These are phyloP conservation scores for Ophthalmolycus amberensis DNA, from an alignment of 2,113 vertebrate species.

Conservation along the genomic window DNA sequence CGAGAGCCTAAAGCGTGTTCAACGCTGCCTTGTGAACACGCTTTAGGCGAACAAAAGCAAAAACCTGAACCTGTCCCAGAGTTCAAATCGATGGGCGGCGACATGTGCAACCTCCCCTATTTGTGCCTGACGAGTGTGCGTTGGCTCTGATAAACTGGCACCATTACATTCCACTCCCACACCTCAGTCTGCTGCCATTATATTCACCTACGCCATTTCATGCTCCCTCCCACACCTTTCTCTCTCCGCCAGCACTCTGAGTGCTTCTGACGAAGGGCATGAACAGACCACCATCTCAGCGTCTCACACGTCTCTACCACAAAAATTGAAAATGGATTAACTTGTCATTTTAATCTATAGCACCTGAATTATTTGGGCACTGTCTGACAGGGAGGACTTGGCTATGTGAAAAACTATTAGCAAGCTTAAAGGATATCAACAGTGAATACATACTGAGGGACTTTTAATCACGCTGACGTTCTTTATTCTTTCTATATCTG, in stretches of 20 bases:
- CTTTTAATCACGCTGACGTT: slow-evolving; percentile 64
- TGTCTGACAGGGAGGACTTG: slow-evolving; percentile 38
- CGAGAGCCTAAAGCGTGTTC: not conserved
- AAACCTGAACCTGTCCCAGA: slow-evolving; percentile 46
- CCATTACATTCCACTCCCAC: slow-evolving; percentile 74
- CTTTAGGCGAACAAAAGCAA: slow-evolving; percentile 29
- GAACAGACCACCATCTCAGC: slow-evolving; percentile 52
- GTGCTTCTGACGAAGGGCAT: slow-evolving; percentile 47
- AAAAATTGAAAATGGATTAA: slow-evolving; percentile 58
- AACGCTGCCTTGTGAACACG: slow-evolving; percentile 11
- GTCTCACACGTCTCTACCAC: slow-evolving; percentile 24
- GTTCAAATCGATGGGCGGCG: slow-evolving; percentile 58
- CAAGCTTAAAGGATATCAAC: slow-evolving; percentile 55
- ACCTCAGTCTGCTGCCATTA: slow-evolving; percentile 69
- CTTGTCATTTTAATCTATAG: slow-evolving; percentile 72
- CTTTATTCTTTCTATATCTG: slow-evolving; percentile 64
- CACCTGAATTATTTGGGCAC: slow-evolving; percentile 45
- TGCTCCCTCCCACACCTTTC: slow-evolving; percentile 68
- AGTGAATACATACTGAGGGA: slow-evolving; percentile 29
- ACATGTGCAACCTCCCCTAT: slow-evolving; percentile 54
- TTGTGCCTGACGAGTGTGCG: slow-evolving; percentile 65
- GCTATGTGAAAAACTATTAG: slow-evolving; percentile 62
- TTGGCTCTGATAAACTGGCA: slow-evolving; percentile 72
- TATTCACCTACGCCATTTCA: slow-evolving; percentile 67
- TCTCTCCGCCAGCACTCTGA: slow-evolving; percentile 40